phyloP scores from a whole-genome alignment of 2,113 vertebrate genomes.

The Thermophis baileyi region DNA sequence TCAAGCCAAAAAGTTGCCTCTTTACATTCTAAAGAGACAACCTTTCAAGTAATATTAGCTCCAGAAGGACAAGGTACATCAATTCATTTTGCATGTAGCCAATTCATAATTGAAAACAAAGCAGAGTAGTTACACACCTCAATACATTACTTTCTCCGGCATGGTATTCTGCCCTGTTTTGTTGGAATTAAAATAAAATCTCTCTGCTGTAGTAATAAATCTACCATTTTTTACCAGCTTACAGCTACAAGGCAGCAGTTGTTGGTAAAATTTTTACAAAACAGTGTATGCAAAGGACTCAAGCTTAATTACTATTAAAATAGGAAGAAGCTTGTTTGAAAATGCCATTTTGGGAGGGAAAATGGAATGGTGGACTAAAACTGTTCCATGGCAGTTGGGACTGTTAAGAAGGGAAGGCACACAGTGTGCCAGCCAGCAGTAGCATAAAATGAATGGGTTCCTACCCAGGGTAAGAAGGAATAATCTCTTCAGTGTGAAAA shows the following conservation, averaged over 20 bases:
- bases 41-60: slow-evolving; percentile 4
- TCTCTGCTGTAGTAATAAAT: not conserved
- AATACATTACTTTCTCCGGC: slow-evolving; percentile 12
- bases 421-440: not conserved
- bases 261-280: not conserved
- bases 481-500: not conserved
- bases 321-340: not conserved
- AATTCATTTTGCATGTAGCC: slow-evolving; percentile 8
- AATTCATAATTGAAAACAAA: slow-evolving; percentile 22
- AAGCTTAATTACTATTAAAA: not conserved
- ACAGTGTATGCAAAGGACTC: not conserved
- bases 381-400: slow-evolving; percentile 12
- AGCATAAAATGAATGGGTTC: not conserved
- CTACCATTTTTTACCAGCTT: not conserved
- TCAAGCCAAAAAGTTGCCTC: not conserved
- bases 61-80: not conserved
- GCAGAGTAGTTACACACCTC: slow-evolving; percentile 34
- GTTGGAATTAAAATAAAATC: not conserved
- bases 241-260: not conserved
- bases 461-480: not conserved
- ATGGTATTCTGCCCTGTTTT: not conserved
- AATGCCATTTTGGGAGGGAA: not conserved
- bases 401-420: not conserved
- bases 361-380: slow-evolving; percentile 6
- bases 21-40: slow-evolving; percentile 8